Percentiles rank a stretch among this genome's conserved stretches.
Conservation (phyloP, 2,113 vertebrate species). For the Rhea pennata region DNA sequence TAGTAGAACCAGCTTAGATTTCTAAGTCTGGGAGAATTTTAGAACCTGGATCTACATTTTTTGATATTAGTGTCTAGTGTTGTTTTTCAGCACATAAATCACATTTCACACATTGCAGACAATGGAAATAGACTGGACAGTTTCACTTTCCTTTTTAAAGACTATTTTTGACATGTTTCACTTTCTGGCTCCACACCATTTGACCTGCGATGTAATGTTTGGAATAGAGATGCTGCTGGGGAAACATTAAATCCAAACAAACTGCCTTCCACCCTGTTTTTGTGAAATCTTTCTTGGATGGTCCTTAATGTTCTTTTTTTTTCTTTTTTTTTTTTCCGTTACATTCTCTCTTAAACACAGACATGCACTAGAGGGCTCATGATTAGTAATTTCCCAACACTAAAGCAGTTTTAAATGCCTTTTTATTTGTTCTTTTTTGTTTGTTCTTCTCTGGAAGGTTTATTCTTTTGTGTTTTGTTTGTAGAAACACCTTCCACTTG, state of each 20-base stretch:
- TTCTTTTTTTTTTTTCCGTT: conserved; percentile 44
- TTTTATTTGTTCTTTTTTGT: conserved; percentile 12
- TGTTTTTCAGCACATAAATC: not conserved
- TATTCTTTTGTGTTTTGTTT: not conserved
- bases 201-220: conserved; percentile 66
- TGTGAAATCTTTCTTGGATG: conserved; percentile 58
- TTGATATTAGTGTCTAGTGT: not conserved
- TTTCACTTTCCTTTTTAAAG: conserved; percentile 67
- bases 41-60: not conserved
- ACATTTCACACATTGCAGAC: not conserved
- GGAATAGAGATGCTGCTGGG: conserved; percentile 63
- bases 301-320: conserved; percentile 9
- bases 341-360: conserved; percentile 30
- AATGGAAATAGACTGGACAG: not conserved
- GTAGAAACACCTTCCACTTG: not conserved
- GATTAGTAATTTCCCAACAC: conserved; percentile 25
- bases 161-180: conserved; percentile 49
- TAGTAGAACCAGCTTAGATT: not conserved
- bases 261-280: conserved; percentile 52
- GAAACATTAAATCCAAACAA: conserved; percentile 60
- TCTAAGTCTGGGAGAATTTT: not conserved
- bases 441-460: conserved; percentile 3
- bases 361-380: not conserved
- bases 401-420: not conserved
- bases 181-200: conserved; percentile 51